Base-by-base conservation (phyloP, 1,140 invertebrate genomes). In the Maconellicoccus hirsutus region DNA sequence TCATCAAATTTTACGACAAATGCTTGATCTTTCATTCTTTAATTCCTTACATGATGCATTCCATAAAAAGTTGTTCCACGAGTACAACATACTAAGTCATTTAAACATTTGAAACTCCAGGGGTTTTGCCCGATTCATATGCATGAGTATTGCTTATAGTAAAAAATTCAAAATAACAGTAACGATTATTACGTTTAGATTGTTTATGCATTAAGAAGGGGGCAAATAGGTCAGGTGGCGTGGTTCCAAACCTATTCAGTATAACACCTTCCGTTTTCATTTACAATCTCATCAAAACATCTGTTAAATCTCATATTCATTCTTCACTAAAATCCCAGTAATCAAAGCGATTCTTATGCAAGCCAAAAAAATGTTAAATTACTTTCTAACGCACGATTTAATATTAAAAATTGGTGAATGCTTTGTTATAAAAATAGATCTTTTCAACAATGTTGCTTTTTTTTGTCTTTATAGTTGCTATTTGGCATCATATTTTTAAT, bases 271-370 rank as follows among this genome's bases (percentile, higher is more conserved):
- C 61, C 61, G 21, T 16, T 66, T 66, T 26, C 22, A 25, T 66
- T 66, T 66, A 66, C 61, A 25, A 66, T 66, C 61, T 66, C 61
- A 66, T 66, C 61, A 66, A 66, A 66, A 66, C 61, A 66, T 66
- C 61, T 66, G 61, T 66, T 66, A 66, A 66, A 66, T 66, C 61
- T 66, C 61, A 66, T 66, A 66, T 66, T 66, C 61, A 25, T 66
- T 66, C 22, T 66, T 25, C 22, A 25, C 16, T 52, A 52, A 52
- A 52, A 52, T 52, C 42, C n/a, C 22, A 66, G 21, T 16, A 66
- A 66, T 66, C 61, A 66, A 66, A 66, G 61, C 25, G 3, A 66
- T 25, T 66, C 61, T 66, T 66, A 66, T 22, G 8, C 16, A 25
- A 66, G 61, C 61, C 61, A 66, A 66, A 66, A 66, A 25, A 66